Percentiles rank a stretch among this genome's conserved stretches.
These are phyloP conservation scores for Chrysomela aeneicollis DNA, from an alignment of 2,888 invertebrate genomes.

Conservation along the genomic window DNA sequence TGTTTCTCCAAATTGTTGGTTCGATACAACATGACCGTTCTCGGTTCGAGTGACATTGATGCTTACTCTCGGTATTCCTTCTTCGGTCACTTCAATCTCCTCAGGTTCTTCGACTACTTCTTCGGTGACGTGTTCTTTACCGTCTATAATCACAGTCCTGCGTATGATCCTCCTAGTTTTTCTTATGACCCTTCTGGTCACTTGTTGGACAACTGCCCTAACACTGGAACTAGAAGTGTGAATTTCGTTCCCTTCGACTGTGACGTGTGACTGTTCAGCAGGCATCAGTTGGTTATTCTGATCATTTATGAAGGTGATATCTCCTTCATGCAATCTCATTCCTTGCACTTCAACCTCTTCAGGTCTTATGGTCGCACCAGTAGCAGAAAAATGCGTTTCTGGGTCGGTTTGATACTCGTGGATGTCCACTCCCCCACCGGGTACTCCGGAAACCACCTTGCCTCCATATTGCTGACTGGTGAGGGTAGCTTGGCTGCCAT, in stretches of 20 bases:
- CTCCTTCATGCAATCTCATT: slow-evolving; percentile 60
- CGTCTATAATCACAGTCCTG: slow-evolving; percentile 79
- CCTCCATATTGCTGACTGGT: slow-evolving; percentile 72
- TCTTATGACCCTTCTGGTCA: slow-evolving; percentile 78
- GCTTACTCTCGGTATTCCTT: slow-evolving; percentile 75
- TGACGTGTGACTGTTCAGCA: slow-evolving; percentile 44
- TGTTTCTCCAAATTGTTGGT: slow-evolving; percentile 58
- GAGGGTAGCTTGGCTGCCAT: slow-evolving; percentile 70
- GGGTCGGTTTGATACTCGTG: slow-evolving; percentile 74
- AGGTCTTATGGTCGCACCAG: slow-evolving; percentile 67
- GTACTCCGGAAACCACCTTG: slow-evolving; percentile 69
- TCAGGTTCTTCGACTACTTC: slow-evolving; percentile 87
- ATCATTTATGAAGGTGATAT: slow-evolving; percentile 57
- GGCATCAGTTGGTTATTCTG: slow-evolving; percentile 53
- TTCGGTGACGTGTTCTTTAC: slow-evolving; percentile 84
- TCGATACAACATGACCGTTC: slow-evolving; percentile 62
- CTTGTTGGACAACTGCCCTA: slow-evolving; percentile 82
- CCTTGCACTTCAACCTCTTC: slow-evolving; percentile 56
- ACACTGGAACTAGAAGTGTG: slow-evolving; percentile 76
- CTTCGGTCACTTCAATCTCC: slow-evolving; percentile 75
- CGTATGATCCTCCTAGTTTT: slow-evolving; percentile 79
- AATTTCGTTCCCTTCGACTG: slow-evolving; percentile 55
- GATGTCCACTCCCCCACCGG: slow-evolving; percentile 70
- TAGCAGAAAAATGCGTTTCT: slow-evolving; percentile 66
- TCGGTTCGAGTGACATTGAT: slow-evolving; percentile 71